Evolutionary conservation across 2,797 vertebrate species (phyloP), one percentile per base, ranked within the genome.

Genomic region (Helostoma temminkii): DNA sequence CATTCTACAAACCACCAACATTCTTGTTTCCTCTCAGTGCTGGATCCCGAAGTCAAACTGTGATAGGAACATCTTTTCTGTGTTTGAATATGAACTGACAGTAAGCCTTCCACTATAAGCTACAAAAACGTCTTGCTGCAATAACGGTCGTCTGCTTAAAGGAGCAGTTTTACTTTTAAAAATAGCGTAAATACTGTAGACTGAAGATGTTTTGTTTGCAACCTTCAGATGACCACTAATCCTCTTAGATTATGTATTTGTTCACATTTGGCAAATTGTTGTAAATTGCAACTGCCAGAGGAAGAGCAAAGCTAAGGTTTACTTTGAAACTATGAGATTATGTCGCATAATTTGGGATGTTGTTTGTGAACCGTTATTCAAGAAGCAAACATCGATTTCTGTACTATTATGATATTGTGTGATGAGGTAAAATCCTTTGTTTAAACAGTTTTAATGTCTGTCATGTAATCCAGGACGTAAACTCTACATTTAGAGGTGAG

Each of bases 161-260:
- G 1, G 55, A 64, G 71, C 52, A 5, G 50, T 53, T 64, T 56
- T 26, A 37, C 50, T 61, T 74, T 69, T 39, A 36, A 28, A 49
- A 58, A 64, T 52, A 54, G 16, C 80, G 76, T 87, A 66, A 77
- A 80, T 82, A 83, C 50, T 82, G 78, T 85, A 60, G 61, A 76
- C 74, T 42, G 54, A 56, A 71, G 52, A 49, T 72, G 73, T 78
- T 71, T 79, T 70, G 37, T 62, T 72, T 77, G 63, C 70, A 68
- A 72, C 67, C 15, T 55, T 62, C 46, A 68, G 49, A 78, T 76
- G 55, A 88, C 82, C 87, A 88, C 87, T 83, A 80, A 43, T 66
- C 9, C 39, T 76, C 43, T 49, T 19, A 64, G 43, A 57, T 63
- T 18, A 26, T 68, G 15, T 70, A 32, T 65, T 12, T 9, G 54